phyloP scores from a whole-genome alignment of 1,140 invertebrate genomes.

The Zeugodacus cucurbitae region DNA sequence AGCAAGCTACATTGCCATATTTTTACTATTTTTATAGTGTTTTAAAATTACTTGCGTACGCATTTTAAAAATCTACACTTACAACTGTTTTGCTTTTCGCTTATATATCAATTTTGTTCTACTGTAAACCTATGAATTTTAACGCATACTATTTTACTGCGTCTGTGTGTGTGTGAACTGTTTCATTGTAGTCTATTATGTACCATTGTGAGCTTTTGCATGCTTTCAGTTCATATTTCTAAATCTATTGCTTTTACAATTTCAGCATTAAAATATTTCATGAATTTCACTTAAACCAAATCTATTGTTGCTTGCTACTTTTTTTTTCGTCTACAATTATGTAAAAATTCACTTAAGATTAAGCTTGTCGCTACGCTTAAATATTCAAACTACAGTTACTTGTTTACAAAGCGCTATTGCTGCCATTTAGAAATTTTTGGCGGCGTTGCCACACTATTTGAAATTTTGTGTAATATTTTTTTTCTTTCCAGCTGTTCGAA shows the following conservation, averaged over 20 bases:
- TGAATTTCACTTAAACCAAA: not conserved
- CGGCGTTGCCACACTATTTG: not conserved
- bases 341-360: slow-evolving; percentile 22
- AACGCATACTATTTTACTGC: not conserved
- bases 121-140: not conserved
- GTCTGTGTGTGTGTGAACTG: not conserved
- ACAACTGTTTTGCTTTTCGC: not conserved
- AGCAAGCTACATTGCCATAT: not conserved
- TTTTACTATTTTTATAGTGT: not conserved
- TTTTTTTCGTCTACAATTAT: not conserved
- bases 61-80: not conserved
- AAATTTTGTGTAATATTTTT: not conserved
- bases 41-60: not conserved
- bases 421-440: not conserved
- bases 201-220: not conserved
- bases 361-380: not conserved
- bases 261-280: slow-evolving; percentile 10
- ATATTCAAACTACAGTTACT: not conserved
- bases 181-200: not conserved
- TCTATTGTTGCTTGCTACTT: not conserved
- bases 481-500: not conserved
- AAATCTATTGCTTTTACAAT: not conserved
- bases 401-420: not conserved
- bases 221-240: not conserved
- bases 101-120: not conserved